These are phyloP conservation scores for Halisarca cf. caerulea DNA, from an alignment of 37 sponge, comb jelly and placozoan species.

Conservation along the genomic window DNA sequence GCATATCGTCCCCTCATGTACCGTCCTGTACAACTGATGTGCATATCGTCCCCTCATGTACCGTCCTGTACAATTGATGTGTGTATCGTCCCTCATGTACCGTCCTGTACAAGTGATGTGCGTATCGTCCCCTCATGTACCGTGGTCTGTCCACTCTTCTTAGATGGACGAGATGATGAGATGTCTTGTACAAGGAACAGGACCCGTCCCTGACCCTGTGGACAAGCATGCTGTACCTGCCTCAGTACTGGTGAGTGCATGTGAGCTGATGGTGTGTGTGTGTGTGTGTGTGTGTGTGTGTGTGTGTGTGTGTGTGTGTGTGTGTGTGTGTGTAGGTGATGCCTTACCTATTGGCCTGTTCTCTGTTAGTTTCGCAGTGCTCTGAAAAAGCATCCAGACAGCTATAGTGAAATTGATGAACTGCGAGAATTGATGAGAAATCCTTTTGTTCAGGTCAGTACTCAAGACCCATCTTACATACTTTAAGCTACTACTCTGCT, in stretches of 20 bases:
- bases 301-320: too few species aligned
- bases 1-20: too few species aligned
- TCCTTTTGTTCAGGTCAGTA: slow-evolving; percentile 65
- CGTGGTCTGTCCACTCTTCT: neutral
- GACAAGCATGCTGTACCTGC: slow-evolving; percentile 19
- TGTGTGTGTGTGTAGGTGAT: neutral
- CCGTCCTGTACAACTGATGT: too few species aligned
- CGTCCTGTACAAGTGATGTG: too few species aligned
- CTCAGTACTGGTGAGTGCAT: slow-evolving; percentile 21
- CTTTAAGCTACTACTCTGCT: neutral
- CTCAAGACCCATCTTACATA: too few species aligned
- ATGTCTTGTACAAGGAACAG: neutral
- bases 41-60: too few species aligned
- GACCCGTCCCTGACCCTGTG: neutral
- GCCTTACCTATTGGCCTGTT: neutral
- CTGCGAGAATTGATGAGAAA: slow-evolving; percentile 61
- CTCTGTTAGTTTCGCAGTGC: slow-evolving; percentile 16
- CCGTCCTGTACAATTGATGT: too few species aligned
- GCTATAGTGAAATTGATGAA: slow-evolving; percentile 39
- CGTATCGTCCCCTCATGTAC: too few species aligned
- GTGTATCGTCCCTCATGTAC: too few species aligned
- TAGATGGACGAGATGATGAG: slow-evolving; percentile 31
- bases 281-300: too few species aligned
- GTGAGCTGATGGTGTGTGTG: too few species aligned
- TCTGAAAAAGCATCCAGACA: neutral